Conservation (phyloP, 2,888 invertebrate species). For the Chesias legatella region DNA sequence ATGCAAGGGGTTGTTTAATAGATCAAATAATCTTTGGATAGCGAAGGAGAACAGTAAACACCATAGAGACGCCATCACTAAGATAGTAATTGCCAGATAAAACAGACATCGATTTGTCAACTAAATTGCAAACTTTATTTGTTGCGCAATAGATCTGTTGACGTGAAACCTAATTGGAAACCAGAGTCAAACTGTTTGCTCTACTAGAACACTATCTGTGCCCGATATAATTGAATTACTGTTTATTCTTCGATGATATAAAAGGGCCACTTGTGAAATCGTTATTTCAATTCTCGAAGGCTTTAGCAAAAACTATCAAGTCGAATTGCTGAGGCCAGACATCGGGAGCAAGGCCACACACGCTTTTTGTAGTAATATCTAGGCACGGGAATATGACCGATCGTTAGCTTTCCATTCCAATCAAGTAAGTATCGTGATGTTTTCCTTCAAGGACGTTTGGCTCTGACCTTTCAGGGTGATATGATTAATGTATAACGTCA, state of each 20-base stretch:
- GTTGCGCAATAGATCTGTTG: constrained; percentile 34
- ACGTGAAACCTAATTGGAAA: constrained; percentile 30
- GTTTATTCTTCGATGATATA: constrained; percentile 31
- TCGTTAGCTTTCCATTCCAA: constrained; percentile 23
- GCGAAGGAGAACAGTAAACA: not conserved
- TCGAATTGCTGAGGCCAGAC: constrained; percentile 29
- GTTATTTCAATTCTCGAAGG: constrained; percentile 18
- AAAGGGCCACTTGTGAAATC: constrained; percentile 17
- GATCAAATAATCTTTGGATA: constrained; percentile 8
- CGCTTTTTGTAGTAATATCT: constrained; percentile 16
- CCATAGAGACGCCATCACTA: constrained; percentile 3
- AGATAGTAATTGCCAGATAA: constrained; percentile 6
- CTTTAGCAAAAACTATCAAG: constrained; percentile 32
- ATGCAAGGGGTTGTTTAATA: not conserved
- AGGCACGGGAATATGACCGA: constrained; percentile 12
- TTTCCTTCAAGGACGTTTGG: constrained; percentile 24
- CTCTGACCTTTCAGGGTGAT: constrained; percentile 26
- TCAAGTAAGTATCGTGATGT: constrained; percentile 20
- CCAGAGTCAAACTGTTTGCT: constrained; percentile 32
- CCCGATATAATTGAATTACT: constrained; percentile 29
- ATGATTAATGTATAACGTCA: constrained; percentile 19
- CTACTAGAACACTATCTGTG: constrained; percentile 27
- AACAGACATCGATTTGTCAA: constrained; percentile 17
- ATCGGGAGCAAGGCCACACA: constrained; percentile 42
- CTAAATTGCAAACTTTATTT: constrained; percentile 22